phyloP scores from a whole-genome alignment of 2,888 invertebrate species.

The Aphelenchoides bicaudatus region DNA sequence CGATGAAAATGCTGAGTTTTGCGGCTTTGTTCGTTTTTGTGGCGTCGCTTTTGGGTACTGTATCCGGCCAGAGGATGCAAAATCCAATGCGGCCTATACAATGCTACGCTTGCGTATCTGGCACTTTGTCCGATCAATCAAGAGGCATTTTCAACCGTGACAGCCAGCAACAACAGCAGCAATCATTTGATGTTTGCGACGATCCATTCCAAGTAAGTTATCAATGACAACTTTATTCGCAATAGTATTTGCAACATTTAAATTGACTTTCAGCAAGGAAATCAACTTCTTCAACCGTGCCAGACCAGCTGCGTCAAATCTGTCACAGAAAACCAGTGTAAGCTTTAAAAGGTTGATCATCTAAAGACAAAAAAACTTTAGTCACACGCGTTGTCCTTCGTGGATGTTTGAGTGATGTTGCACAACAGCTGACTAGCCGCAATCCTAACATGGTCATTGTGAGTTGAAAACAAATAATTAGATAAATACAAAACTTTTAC shows the following conservation, averaged over 20 bases:
- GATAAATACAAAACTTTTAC: background rate
- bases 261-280: too few species aligned
- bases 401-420: slow-evolving; percentile 27
- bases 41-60: too few species aligned
- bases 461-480: background rate
- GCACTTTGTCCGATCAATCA: slow-evolving; percentile 26
- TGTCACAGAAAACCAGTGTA: slow-evolving; percentile 20
- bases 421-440: slow-evolving; percentile 25
- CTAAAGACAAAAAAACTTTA: slow-evolving; percentile 5
- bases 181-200: slow-evolving; percentile 25
- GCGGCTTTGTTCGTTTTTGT: too few species aligned
- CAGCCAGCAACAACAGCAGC: background rate
- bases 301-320: slow-evolving; percentile 27
- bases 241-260: too few species aligned
- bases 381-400: slow-evolving; percentile 30
- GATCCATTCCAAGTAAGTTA: slow-evolving; percentile 23
- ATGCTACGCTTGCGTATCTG: slow-evolving; percentile 29
- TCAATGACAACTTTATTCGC: too few species aligned
- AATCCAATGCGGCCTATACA: slow-evolving; percentile 18
- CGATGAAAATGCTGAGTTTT: too few species aligned
- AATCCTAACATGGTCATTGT: slow-evolving; percentile 15
- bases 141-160: slow-evolving; percentile 25
- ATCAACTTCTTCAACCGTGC: slow-evolving; percentile 27
- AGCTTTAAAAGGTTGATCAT: background rate
- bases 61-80: slow-evolving; percentile 9